These are phyloP conservation scores for Apogon hyalosoma DNA, from an alignment of 2,797 vertebrate genomes.

Conservation along the genomic window DNA sequence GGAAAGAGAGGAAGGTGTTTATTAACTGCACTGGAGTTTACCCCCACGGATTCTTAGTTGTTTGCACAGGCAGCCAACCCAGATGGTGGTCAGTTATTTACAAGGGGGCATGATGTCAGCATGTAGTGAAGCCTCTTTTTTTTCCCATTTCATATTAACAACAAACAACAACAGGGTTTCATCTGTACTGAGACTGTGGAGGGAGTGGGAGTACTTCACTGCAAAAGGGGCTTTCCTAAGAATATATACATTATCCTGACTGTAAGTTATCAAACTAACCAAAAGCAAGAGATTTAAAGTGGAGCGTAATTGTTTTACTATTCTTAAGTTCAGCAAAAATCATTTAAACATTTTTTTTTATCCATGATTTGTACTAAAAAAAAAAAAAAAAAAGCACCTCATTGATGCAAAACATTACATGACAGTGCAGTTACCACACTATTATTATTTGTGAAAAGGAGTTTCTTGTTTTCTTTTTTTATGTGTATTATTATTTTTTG, in stretches of 20 bases:
- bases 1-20: constrained; percentile 52
- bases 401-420: no score
- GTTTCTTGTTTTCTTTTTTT: no score
- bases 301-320: no score
- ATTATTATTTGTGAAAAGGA: no score
- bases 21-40: constrained; percentile 60
- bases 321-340: no score
- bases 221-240: constrained; percentile 25
- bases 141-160: constrained; percentile 19
- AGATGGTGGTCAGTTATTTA: constrained; percentile 64
- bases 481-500: no score
- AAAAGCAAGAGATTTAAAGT: no score
- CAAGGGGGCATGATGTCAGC: constrained; percentile 33
- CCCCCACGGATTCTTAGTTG: constrained; percentile 39
- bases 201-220: constrained; percentile 19
- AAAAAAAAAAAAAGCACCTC: no score
- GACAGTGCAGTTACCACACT: no score
- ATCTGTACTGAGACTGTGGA: constrained; percentile 8
- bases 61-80: constrained; percentile 47
- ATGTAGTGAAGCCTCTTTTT: neutral
- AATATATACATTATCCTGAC: neutral
- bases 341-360: no score
- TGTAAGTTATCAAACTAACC: no score
- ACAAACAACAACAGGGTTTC: constrained; percentile 40
- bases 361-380: no score